Evolutionary conservation across 2,113 vertebrate genomes (phyloP), one percentile per base, ranked within the genome.

Genomic region (Alethe castanea): DNA sequence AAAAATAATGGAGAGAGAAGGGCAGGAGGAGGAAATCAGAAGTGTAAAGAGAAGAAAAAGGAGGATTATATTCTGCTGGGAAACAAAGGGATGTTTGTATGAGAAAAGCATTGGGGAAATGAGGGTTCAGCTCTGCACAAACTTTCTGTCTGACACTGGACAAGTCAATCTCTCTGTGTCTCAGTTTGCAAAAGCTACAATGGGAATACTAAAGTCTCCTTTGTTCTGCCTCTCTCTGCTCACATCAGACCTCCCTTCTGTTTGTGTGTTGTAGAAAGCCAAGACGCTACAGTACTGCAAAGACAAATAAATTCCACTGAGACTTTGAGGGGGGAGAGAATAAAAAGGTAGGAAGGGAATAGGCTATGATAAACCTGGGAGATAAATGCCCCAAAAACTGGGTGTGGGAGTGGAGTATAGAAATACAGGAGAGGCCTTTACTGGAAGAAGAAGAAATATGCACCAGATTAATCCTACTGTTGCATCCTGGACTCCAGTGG

Each of bases 11-110:
- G 79, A 88, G 47, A 86, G 90, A 89, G 65, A 92, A 87, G 66
- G 81, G 57, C 65, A 69, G 65, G 52, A 91, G 53, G 53, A 94
- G 60, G 90, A 95, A 88, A 70, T 22, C 80, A 85, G 80, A 88
- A 93, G 74, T 86, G 57, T 94, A 59, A 94, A 95, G 84, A 91
- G 74, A 86, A 90, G 62, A 95, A 90, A 91, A 83, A 77, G 44
- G 76, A 92, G 79, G 79, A 88, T 97, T 91, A 90, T 83, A 52
- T 94, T 92, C 64, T 92, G 13, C 35, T 71, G 52, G 82, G 90
- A 93, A 76, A 95, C 79, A 96, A 93, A 96, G 72, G 67, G 79
- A 93, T 92, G 72, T 79, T 78, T 96, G 82, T 95, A 72, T 81
- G 81, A 60, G 87, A 47, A 92, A 87, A 56, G 70, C 89, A 53